A percentile compares a stretch with the other conserved stretches of the same genome.
Conservation (phyloP, 2,888 invertebrate genomes). For the Eucriotettix oculatus region DNA sequence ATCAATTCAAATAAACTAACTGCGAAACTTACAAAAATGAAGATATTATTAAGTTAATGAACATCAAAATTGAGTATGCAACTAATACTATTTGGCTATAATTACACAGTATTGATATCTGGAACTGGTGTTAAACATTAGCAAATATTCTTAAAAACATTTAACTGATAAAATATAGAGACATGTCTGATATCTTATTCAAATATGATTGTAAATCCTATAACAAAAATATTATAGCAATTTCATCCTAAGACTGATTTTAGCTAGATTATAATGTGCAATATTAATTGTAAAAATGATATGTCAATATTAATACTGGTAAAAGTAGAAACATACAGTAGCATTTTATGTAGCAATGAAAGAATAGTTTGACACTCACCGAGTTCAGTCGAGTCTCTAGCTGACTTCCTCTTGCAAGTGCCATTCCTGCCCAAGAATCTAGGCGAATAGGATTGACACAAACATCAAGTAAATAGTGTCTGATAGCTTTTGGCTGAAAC, state of each 20-base stretch:
- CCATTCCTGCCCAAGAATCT: conserved; percentile 88
- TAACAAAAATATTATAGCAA: too few relatives aligned
- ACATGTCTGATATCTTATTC: too few relatives aligned
- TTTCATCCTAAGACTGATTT: too few relatives aligned
- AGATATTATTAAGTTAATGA: not conserved
- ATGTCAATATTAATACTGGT: too few relatives aligned
- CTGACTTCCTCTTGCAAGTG: conserved; percentile 58
- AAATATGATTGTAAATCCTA: too few relatives aligned
- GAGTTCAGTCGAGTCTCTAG: conserved; percentile 69
- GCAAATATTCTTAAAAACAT: not conserved
- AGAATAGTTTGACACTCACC: conserved; percentile 27
- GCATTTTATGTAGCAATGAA: too few relatives aligned
- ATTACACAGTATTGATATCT: not conserved
- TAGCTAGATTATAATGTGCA: too few relatives aligned
- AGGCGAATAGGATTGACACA: conserved; percentile 62
- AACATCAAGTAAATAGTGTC: conserved; percentile 70
- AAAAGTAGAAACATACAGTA: too few relatives aligned
- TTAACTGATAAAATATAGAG: too few relatives aligned
- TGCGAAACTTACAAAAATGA: too few relatives aligned
- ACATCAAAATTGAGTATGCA: not conserved
- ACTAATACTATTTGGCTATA: not conserved
- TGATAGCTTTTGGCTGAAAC: conserved; percentile 43
- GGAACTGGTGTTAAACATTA: not conserved
- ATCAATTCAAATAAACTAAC: too few relatives aligned
- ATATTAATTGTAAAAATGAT: too few relatives aligned